Base-by-base conservation (phyloP, 2,888 invertebrate species). In the Parnassius mnemosyne region DNA sequence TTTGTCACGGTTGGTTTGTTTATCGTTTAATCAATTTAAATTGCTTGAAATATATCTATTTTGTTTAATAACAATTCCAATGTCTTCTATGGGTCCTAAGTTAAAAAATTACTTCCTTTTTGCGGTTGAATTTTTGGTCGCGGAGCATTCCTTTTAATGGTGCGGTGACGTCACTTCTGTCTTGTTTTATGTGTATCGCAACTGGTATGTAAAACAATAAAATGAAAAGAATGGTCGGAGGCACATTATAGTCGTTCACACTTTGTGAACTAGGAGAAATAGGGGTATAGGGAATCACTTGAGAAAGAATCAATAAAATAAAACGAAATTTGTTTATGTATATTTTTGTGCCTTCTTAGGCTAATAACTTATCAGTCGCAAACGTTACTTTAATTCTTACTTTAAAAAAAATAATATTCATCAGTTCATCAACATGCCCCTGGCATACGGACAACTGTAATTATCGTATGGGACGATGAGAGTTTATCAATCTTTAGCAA, bases 11-110 rank as follows among this genome's bases (percentile, higher is more conserved):
- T 62, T 43, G 57, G 57, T 62, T 62, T 47, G 61, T 62, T 62
- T 62, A 57, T 62, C 61, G 53, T 53, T 57, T 57, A 53, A 62
- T 62, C 61, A 57, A 53, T 53, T 57, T 53, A 53, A 57, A 57
- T 49, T 25, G 57, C 57, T 62, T 50, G 53, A 47, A 61, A 49
- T 57, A 57, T 52, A 9, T 49, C 16, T 53, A 47, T 61, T 34
- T 55, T 55, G 34, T 10, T 20, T 51, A 51, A 50, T 55, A 51
- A 55, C 44, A 25, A 42, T 50, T 43, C 12, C 42, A 20, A 34
- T 20, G 34, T 53, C 50, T 47, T 51, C 13, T 53, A 20, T 42
- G 10, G 43, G 16, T 50, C 25, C 49, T 43, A 25, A 13, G 49
- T 52, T 49, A 13, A 62, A 43, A 43, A 41, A 57, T 62, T 53